Percentiles rank a stretch among this genome's conserved stretches.
phyloP scores from a whole-genome alignment of 2,888 invertebrate genomes.

The Villa cingulata region DNA sequence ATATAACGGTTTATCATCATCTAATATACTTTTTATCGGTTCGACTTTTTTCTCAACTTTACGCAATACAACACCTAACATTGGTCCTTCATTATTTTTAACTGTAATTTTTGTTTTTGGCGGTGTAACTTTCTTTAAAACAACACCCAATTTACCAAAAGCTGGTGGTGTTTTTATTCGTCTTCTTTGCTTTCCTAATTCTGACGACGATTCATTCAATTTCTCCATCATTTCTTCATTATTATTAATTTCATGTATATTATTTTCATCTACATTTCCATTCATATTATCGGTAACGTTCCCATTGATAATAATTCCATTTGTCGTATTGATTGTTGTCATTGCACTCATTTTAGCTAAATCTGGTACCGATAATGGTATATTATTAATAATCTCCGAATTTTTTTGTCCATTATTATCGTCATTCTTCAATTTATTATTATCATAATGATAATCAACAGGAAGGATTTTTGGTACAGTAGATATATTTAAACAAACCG shows the following conservation, averaged over 20 bases:
- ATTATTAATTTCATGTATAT: background rate
- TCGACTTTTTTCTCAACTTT: constrained; percentile 30
- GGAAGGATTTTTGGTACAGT: constrained; percentile 11
- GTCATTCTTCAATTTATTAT: background rate
- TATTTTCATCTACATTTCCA: no score
- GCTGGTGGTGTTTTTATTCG: constrained; percentile 32
- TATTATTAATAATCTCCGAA: background rate
- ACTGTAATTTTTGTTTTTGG: constrained; percentile 27
- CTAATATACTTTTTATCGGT: constrained; percentile 32
- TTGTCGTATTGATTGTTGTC: constrained; percentile 10
- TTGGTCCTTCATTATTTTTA: constrained; percentile 29
- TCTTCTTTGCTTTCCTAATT: constrained; percentile 21
- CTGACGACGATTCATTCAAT: constrained; percentile 11
- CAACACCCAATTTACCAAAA: constrained; percentile 30
- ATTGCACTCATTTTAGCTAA: constrained; percentile 28
- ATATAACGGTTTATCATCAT: constrained; percentile 33
- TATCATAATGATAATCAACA: background rate
- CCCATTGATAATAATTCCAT: constrained; percentile 18
- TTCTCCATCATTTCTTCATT: background rate
- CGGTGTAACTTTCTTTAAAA: constrained; percentile 29
- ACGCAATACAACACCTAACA: constrained; percentile 33
- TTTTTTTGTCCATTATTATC: background rate
- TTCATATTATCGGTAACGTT: constrained; percentile 7
- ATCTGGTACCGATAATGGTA: constrained; percentile 24
- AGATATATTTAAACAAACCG: constrained; percentile 17